Percentiles rank a stretch among this genome's conserved stretches.
These are phyloP conservation scores for Onchidella celtica DNA, from an alignment of 2,888 invertebrate species.

Conservation along the genomic window DNA sequence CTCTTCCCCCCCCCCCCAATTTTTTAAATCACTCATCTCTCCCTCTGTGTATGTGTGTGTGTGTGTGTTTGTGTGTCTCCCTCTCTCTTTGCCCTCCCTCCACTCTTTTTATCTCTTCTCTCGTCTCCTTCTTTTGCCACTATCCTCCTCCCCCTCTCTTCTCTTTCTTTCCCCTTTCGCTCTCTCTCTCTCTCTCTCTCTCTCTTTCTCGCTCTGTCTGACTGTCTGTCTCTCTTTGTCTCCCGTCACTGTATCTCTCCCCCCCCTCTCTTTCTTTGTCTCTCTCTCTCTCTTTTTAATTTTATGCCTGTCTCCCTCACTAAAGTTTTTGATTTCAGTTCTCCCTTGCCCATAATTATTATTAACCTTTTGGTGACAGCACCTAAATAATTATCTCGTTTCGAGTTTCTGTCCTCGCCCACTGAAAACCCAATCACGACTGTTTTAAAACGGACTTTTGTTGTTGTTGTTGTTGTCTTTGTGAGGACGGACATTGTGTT, in stretches of 20 bases:
- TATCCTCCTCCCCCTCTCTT: too few species aligned
- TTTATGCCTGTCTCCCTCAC: too few species aligned
- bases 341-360: too few species aligned
- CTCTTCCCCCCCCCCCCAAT: not conserved
- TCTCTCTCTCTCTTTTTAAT: not conserved
- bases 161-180: not conserved
- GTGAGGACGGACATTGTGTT: too few species aligned
- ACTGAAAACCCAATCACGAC: too few species aligned
- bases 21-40: not conserved
- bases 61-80: too few species aligned
- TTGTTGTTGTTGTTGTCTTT: too few species aligned
- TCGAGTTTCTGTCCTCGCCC: too few species aligned
- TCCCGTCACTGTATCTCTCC: not conserved
- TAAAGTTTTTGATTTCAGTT: too few species aligned
- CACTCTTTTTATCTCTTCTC: not conserved
- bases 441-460: too few species aligned
- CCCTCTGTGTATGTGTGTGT: not conserved
- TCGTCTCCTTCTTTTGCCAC: not conserved
- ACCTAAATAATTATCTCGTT: too few species aligned
- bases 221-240: not conserved
- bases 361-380: too few species aligned
- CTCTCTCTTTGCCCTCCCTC: not conserved
- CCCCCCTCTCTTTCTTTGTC: not conserved
- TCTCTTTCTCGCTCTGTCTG: not conserved
- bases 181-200: not conserved